phyloP scores from a whole-genome alignment of 2,797 vertebrate species.

The Lepilemur ruficaudatus region DNA sequence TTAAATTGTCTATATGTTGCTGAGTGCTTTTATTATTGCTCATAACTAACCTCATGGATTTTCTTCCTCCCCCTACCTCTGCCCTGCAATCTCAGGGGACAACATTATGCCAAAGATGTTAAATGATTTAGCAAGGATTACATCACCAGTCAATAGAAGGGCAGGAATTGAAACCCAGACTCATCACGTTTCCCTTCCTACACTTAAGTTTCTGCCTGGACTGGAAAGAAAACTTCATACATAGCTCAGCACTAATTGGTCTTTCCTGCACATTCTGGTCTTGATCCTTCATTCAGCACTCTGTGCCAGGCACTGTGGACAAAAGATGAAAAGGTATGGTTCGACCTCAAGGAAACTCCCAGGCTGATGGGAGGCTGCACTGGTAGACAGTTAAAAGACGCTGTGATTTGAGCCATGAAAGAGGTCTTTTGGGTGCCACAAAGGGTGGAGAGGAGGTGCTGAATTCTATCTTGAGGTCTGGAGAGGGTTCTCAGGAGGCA shows the following conservation, averaged over 20 bases:
- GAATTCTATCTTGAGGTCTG: neutral
- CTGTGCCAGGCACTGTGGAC: neutral
- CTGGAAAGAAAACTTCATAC: neutral
- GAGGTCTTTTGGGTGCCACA: neutral
- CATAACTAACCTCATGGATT: neutral
- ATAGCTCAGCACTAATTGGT: neutral
- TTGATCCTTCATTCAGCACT: neutral
- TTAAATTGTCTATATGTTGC: neutral
- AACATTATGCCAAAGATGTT: neutral
- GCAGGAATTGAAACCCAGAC: neutral
- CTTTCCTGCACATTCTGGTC: neutral
- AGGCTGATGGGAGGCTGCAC: neutral
- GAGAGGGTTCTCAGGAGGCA: neutral
- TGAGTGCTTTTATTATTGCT: neutral
- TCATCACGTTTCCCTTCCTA: neutral
- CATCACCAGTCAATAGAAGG: conserved; percentile 8
- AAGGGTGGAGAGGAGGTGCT: neutral
- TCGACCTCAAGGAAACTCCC: neutral
- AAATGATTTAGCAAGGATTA: conserved; percentile 55
- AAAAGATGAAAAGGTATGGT: neutral
- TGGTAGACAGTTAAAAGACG: neutral
- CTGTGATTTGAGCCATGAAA: neutral
- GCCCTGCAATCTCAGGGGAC: neutral
- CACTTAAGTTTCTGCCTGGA: neutral
- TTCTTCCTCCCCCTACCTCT: neutral